Evolutionary conservation across 2,888 invertebrate species (phyloP).

Genomic region (Stegophylla sp.): DNA sequence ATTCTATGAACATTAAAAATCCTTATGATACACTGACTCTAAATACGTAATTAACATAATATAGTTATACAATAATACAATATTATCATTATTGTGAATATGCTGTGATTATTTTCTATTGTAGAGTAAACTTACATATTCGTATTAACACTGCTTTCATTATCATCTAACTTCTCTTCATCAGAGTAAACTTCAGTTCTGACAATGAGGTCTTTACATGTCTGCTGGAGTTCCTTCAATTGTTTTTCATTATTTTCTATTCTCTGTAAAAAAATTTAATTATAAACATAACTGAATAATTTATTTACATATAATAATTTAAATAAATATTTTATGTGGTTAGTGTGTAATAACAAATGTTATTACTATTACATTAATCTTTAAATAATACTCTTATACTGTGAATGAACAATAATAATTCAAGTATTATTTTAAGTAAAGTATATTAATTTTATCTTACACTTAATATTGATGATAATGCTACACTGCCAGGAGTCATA

Average conservation of each 20-base stretch:
- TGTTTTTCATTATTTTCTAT: constrained; percentile 77
- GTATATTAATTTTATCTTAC: constrained; percentile 39
- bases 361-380: neutral
- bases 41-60: too few species aligned
- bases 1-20: too few species aligned
- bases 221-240: constrained; percentile 73
- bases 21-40: too few species aligned
- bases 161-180: constrained; percentile 5
- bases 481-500: constrained; percentile 69
- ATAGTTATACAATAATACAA: neutral
- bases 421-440: neutral
- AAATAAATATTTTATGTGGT: too few species aligned
- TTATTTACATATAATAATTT: too few species aligned
- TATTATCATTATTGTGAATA: constrained; percentile 5
- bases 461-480: constrained; percentile 53
- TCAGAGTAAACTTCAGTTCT: constrained; percentile 66
- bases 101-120: neutral
- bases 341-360: constrained; percentile 1
- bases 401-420: neutral
- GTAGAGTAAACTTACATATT: constrained; percentile 42
- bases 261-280: constrained; percentile 66
- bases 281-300: constrained; percentile 29
- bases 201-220: constrained; percentile 73
- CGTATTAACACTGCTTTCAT: neutral
- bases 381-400: too few species aligned